Evolutionary conservation across 2,113 vertebrate genomes (phyloP).

Genomic region (Leptocoma aspasia): DNA sequence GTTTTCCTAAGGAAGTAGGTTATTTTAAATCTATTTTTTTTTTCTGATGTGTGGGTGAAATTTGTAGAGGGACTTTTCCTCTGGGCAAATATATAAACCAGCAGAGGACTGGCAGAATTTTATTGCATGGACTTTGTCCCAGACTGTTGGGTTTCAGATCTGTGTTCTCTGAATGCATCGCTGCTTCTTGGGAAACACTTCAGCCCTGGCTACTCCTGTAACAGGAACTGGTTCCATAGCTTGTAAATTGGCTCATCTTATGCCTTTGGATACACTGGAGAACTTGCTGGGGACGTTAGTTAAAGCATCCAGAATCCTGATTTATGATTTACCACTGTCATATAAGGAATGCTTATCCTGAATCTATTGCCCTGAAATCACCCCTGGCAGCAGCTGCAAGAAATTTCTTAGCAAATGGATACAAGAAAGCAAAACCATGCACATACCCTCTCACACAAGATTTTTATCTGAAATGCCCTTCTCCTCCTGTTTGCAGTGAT

Average conservation of each 20-base stretch:
- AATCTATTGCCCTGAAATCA: not conserved
- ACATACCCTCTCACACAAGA: not conserved
- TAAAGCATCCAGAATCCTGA: not conserved
- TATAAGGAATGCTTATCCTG: not conserved
- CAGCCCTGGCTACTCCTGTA: not conserved
- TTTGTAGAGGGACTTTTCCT: not conserved
- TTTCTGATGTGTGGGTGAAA: not conserved
- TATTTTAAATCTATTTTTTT: not conserved
- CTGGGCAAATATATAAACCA: not conserved
- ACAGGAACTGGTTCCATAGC: not conserved
- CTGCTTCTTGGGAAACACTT: not conserved
- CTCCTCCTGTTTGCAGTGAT: not conserved
- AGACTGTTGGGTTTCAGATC: not conserved
- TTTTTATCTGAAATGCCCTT: not conserved
- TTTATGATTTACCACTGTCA: conserved; percentile 1
- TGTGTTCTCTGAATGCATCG: not conserved
- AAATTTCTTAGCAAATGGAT: not conserved
- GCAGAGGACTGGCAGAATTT: not conserved
- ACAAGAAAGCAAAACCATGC: not conserved
- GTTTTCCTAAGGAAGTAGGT: not conserved
- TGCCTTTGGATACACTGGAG: not conserved
- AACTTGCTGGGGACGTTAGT: not conserved
- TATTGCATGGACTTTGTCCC: not conserved
- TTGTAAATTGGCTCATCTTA: not conserved
- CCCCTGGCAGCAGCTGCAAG: not conserved